Base-by-base conservation (phyloP, 2,888 invertebrate species). In the Tribolium freemani region DNA sequence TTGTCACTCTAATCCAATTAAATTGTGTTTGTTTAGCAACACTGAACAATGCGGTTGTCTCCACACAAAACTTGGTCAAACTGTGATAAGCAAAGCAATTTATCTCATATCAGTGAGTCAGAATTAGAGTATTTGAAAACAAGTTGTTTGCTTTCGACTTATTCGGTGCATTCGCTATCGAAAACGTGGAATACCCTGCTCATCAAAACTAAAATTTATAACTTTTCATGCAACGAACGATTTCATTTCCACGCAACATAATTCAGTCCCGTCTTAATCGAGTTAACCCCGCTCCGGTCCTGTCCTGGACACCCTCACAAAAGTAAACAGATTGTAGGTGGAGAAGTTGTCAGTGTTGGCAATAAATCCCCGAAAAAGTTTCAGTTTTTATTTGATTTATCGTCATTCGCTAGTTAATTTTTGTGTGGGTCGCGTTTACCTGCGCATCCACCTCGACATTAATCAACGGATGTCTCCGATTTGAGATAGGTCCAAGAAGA, bases 261-360 rank as follows among this genome's bases (percentile, higher is more conserved):
- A 56, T 67, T 67, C 54, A 67, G 56, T 68, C 50, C 68, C 48
- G n/a, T 50, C 57, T 31, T 48, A 57, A 67, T 57, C 57, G 57
- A 50, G 68, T 50, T 50, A 50, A 46, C 46, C 56, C 60, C 60
- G 67, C 20, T 69, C 48, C 63, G 63, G 38, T 21, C 54, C 53
- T 69, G 60, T 53, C 60, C 60, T 58, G 75, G 75, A 74, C 74
- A 70, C 58, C 57, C 69, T 51, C 21, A 78, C 75, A 78, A 79
- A 78, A 78, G 80, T 83, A 83, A 83, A 83, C 82, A 83, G 76
- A 82, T 83, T 79, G 83, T 82, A 80, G 83, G 83, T 80, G 83
- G 83, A 78, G 80, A 71, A 79, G 78, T 73, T 79, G 81, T 82
- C 82, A 74, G 78, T 77, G 80, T 76, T 72, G 74, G 74, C 77